Evolutionary conservation across 2,113 vertebrate species (phyloP), one percentile per base, ranked within the genome.

Genomic region (Coturnix japonica): DNA sequence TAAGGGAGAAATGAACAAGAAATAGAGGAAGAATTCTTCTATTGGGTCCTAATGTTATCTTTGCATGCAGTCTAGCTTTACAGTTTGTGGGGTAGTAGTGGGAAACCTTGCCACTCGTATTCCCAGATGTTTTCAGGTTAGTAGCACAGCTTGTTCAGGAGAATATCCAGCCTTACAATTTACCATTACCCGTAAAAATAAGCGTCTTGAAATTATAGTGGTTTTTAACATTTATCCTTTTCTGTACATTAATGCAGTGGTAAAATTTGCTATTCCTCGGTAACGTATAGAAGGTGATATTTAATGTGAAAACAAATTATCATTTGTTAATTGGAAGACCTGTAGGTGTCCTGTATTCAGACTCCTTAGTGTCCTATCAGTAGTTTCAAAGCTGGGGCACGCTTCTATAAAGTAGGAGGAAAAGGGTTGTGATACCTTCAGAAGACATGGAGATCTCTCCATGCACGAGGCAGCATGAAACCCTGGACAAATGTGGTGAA

Each of bases 201-300:
- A 76, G 7, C 31, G 28, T 75, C 21, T 49, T 39, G 17, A 82
- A 79, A 51, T 44, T 39, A 49, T 2, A 79, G 7, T 13, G 18
- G 13, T 0, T 54, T 54, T 75, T 51, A 60, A 61, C 56, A 30
- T 63, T 7, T 57, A 19, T 25, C 3, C 6, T 78, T 91, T 47
- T 59, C 43, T 31, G 31, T 31, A 57, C 20, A 72, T 2, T 54
- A 35, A 72, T 46, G 53, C n/a, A 66, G 30, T 22, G 47, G 43
- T 23, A 21, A 57, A 64, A 14, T 1, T 5, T 35, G n/a, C 6
- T 39, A 16, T 43, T 43, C 21, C 1, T 0, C 64, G 28, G 13
- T 67, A 46, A 53, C 6, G 15, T 61, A 3, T 10, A 37, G 83
- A 35, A 67, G 19, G 22, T 63, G n/a, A 57, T 3, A 1, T 65